Base-by-base conservation (phyloP, 2,113 vertebrate genomes). In the Ammospiza caudacuta region DNA sequence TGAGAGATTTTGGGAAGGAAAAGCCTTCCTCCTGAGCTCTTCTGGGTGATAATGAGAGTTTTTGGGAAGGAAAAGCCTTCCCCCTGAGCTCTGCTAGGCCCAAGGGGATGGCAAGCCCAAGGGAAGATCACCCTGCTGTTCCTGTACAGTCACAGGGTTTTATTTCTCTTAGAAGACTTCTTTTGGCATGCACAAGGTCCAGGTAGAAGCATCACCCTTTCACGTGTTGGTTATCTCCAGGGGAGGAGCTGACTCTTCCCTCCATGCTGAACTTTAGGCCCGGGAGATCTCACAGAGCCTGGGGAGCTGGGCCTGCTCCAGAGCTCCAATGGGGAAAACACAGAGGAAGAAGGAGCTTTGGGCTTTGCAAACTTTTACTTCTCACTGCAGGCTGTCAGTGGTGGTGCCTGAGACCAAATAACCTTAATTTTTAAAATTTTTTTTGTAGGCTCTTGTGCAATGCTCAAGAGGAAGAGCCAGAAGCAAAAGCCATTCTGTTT, bases 321-420 rank as follows among this genome's bases (percentile, higher is more conserved):
- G 67, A 69, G 46, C 28, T 87, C 54, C 0, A 0, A 9, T 1
- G 0, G 19, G 5, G 4, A 27, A 12, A 67, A 9, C 0, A 0
- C 0, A 2, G 41, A 66, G 15, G 17, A 64, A 10, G 55, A 68
- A 67, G 29, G 29, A 73, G 5, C 49, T 75, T 39, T 68, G 41
- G 18, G 11, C 44, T 87, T 89, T 66, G 62, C 39, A 62, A 1
- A 9, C 8, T 25, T 6, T 46, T 61, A 46, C 9, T 80, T 86
- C 51, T 76, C 46, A 44, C 9, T 58, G 63, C 55, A 35, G 5
- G 14, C 2, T 62, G 39, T 31, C 18, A 31, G 33, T 44, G 4
- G 39, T 7, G 9, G 11, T 27, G 25, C 19, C 33, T 59, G 28
- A 12, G 17, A 69, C 20, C 43, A 41, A 69, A 14, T 16, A 70